A percentile compares a stretch with the other conserved stretches of the same genome.
Evolutionary conservation across 2,113 vertebrate genomes (phyloP).

Genomic region (Ammodytes dubius): DNA sequence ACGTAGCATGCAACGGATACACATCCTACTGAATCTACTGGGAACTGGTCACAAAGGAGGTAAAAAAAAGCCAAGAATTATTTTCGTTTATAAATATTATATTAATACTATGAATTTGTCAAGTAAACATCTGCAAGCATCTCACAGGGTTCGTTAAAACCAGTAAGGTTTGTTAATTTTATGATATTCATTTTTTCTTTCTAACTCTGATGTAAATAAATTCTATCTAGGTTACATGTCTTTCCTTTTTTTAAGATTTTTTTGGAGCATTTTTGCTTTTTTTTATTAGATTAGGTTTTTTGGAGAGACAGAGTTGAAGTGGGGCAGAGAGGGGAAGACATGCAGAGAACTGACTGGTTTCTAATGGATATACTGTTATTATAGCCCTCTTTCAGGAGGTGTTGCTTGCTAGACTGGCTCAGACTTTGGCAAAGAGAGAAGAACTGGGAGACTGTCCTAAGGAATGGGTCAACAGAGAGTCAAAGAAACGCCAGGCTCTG

Average conservation of each 20-base stretch:
- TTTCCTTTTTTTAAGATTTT: too few species aligned
- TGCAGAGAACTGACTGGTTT: background rate
- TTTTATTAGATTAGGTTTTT: too few species aligned
- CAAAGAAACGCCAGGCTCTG: conserved; percentile 79
- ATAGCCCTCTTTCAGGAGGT: conserved; percentile 75
- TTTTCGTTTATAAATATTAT: background rate
- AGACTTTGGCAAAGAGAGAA: conserved; percentile 69
- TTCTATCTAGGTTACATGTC: background rate
- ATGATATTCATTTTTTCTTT: background rate
- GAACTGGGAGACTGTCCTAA: conserved; percentile 47
- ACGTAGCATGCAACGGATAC: conserved; percentile 76
- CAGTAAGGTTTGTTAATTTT: background rate
- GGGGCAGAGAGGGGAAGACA: too few species aligned
- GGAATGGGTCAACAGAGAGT: conserved; percentile 81
- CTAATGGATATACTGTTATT: background rate
- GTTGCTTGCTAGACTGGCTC: conserved; percentile 69
- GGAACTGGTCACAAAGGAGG: conserved; percentile 50
- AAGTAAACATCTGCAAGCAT: background rate
- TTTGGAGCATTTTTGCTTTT: too few species aligned
- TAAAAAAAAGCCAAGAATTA: conserved; percentile 30
- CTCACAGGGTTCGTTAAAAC: background rate
- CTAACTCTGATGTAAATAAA: background rate
- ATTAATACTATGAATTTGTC: background rate
- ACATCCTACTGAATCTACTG: conserved; percentile 76
- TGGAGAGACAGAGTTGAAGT: too few species aligned